Evolutionary conservation across 1,140 invertebrate genomes (phyloP).

Genomic region (Drosophila baimaii): DNA sequence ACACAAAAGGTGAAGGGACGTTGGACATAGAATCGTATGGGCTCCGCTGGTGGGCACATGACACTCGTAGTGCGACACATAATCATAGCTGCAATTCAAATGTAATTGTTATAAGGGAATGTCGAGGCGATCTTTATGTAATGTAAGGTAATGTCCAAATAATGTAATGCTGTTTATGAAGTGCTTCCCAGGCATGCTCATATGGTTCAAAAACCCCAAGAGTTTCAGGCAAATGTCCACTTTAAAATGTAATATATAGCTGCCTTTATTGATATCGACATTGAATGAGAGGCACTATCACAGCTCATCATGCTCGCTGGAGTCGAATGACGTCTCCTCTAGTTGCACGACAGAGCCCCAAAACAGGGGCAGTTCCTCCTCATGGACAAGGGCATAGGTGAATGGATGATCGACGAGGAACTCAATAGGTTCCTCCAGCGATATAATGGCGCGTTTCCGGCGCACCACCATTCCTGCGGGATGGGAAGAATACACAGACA

Average conservation of each 20-base stretch:
- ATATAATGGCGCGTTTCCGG: slow-evolving; percentile 55
- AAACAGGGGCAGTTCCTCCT: slow-evolving; percentile 52
- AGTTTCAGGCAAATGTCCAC: not conserved
- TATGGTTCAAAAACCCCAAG: not conserved
- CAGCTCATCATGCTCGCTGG: slow-evolving; percentile 58
- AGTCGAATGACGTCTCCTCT: slow-evolving; percentile 15
- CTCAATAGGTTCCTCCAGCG: slow-evolving; percentile 42
- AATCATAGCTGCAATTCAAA: slow-evolving; percentile 35
- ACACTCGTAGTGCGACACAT: slow-evolving; percentile 4
- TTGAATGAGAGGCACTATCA: slow-evolving; percentile 29
- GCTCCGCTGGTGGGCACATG: not conserved
- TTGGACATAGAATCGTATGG: slow-evolving; percentile 11
- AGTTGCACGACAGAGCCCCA: slow-evolving; percentile 59
- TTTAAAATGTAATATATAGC: slow-evolving; percentile 9
- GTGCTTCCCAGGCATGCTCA: not conserved
- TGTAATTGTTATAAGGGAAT: not conserved
- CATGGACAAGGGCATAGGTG: slow-evolving; percentile 64
- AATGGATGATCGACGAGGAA: slow-evolving; percentile 79
- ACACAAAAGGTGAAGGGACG: slow-evolving; percentile 37
- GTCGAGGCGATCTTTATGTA: not conserved
- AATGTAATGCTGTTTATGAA: not conserved
- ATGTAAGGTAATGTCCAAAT: not conserved
- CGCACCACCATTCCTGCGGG: slow-evolving; percentile 57
- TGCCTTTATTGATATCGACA: slow-evolving; percentile 42
- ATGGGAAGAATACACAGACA: slow-evolving; percentile 44